These are phyloP conservation scores for Drosophila aff. DNA, from an alignment of 1,140 invertebrate species.

Conservation along the genomic window DNA sequence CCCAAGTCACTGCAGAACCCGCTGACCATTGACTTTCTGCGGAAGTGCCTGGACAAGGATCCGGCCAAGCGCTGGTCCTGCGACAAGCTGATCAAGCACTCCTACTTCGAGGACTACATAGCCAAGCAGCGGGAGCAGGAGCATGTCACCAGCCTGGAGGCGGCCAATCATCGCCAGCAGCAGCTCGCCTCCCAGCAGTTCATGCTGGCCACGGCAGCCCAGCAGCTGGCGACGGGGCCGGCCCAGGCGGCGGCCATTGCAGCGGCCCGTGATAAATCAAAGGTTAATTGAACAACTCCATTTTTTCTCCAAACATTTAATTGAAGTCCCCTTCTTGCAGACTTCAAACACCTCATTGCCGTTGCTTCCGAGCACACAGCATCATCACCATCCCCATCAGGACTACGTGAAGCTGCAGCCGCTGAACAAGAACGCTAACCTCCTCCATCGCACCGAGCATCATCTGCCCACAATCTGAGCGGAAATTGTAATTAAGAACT, in stretches of 20 bases:
- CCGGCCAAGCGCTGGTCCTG: slow-evolving; percentile 95
- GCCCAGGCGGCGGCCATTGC: slow-evolving; percentile 72
- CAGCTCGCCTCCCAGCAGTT: slow-evolving; percentile 76
- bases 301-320: background rate
- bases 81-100: slow-evolving; percentile 94
- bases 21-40: slow-evolving; percentile 93
- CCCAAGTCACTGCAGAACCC: slow-evolving; percentile 88
- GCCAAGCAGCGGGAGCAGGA: slow-evolving; percentile 82
- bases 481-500: slow-evolving; percentile 21
- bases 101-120: slow-evolving; percentile 85
- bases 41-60: slow-evolving; percentile 98
- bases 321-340: slow-evolving; percentile 24
- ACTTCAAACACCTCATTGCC: slow-evolving; percentile 85
- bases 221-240: slow-evolving; percentile 71
- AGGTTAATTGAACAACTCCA: slow-evolving; percentile 48
- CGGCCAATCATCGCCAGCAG: slow-evolving; percentile 72
- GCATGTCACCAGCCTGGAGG: slow-evolving; percentile 72
- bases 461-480: slow-evolving; percentile 81
- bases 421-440: slow-evolving; percentile 76
- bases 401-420: slow-evolving; percentile 78
- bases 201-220: slow-evolving; percentile 70
- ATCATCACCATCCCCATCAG: slow-evolving; percentile 78
- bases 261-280: slow-evolving; percentile 81
- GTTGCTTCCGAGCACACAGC: slow-evolving; percentile 78
- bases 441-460: slow-evolving; percentile 81